These are phyloP conservation scores for Lepidurus arcticus DNA, from an alignment of 1,140 invertebrate species.

Conservation along the genomic window DNA sequence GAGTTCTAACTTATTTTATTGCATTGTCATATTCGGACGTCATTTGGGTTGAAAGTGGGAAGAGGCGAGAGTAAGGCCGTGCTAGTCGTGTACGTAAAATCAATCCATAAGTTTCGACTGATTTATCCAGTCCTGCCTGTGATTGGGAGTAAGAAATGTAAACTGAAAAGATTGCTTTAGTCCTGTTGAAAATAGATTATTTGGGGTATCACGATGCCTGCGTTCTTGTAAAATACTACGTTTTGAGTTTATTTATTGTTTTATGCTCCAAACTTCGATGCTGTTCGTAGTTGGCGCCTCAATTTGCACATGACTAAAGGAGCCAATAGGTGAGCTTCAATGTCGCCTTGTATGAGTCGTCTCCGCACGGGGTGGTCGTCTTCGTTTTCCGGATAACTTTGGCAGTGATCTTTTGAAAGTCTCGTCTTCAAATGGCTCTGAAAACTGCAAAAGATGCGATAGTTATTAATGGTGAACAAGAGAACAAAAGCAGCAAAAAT, in stretches of 20 bases:
- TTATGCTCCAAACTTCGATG: no score
- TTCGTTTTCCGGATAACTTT: slow-evolving; percentile 19
- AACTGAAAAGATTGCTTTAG: neutral
- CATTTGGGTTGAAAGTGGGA: neutral
- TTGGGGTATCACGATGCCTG: no score
- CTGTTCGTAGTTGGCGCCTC: neutral
- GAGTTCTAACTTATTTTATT: neutral
- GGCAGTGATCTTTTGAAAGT: slow-evolving; percentile 1
- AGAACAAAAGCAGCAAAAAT: neutral
- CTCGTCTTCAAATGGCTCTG: neutral
- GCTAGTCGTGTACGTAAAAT: slow-evolving; percentile 11
- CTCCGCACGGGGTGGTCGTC: slow-evolving; percentile 11
- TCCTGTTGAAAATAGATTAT: neutral
- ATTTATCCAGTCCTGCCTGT: neutral
- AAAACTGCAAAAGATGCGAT: slow-evolving; percentile 11
- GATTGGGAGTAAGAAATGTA: neutral
- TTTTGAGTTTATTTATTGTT: no score
- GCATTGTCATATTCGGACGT: neutral
- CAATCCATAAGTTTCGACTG: neutral
- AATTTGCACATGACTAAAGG: neutral
- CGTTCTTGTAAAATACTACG: no score
- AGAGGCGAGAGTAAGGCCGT: neutral
- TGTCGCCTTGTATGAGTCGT: neutral
- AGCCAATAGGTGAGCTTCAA: neutral
- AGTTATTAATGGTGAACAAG: neutral